Percentiles rank a stretch among this genome's conserved stretches.
Conservation (phyloP, 2,797 vertebrate species). For the Tolypeutes matacus region DNA sequence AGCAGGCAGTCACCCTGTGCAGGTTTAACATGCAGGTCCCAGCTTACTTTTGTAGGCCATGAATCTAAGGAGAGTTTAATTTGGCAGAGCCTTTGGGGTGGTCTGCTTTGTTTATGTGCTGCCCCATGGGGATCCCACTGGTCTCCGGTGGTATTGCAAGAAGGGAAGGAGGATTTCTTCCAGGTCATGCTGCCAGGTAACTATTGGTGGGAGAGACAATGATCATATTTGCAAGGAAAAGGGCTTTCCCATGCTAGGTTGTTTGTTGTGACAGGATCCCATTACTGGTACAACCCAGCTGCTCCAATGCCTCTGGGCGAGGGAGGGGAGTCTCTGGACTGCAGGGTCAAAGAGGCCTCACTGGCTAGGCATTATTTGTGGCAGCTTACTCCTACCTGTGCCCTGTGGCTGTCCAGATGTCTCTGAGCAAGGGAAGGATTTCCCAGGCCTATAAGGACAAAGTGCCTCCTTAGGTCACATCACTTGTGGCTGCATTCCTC, state of each 20-base stretch:
- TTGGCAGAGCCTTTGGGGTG: neutral
- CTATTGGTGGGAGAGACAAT: neutral
- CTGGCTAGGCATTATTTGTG: neutral
- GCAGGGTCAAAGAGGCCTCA: neutral
- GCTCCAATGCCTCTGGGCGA: neutral
- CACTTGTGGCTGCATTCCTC: neutral
- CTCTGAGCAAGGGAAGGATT: neutral
- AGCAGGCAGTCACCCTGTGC: neutral
- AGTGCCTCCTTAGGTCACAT: neutral
- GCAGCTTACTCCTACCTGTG: neutral
- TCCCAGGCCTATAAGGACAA: neutral
- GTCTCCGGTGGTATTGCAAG: neutral
- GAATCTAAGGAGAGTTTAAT: neutral
- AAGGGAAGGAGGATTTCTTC: neutral
- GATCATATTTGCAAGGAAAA: neutral
- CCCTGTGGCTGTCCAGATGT: neutral
- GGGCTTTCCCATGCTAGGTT: neutral
- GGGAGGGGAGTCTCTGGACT: neutral
- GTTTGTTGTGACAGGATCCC: neutral
- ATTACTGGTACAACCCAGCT: neutral
- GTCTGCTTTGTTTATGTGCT: neutral
- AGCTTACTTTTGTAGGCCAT: neutral
- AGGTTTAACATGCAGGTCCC: neutral
- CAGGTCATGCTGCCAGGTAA: neutral
- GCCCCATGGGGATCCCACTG: neutral